Evolutionary conservation across 2,797 vertebrate species (phyloP), one percentile per base, ranked within the genome.

Genomic region (Alca torda): DNA sequence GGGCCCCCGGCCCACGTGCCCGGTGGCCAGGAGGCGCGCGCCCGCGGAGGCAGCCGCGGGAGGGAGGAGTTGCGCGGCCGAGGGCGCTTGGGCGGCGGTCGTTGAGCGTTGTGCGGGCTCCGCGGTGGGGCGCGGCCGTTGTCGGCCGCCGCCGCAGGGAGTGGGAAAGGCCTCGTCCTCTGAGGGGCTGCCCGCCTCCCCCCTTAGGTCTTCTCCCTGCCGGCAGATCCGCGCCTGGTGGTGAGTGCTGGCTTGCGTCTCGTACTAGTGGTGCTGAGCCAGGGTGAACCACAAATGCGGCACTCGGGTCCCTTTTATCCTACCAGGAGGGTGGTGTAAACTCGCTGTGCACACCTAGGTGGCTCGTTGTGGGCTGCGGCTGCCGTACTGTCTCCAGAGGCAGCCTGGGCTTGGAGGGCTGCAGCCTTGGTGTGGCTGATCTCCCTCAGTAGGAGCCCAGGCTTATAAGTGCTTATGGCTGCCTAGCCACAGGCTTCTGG

Each of bases 201-300:
- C 30, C 10, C 41, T 2, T 1, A 0, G 18, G 51, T 18, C 26
- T 25, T 15, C 61, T 10, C 7, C 30, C 24, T 3, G 25, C n/a
- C 4, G 8, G 30, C 33, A 31, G 24, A 1, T 4, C 37, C 1
- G 21, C 3, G 18, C 41, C 35, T 5, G 31, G 9, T 4, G 19
- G 11, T 6, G 11, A 21, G 51, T 1, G 12, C 9, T 2, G 6
- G 3, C 3, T 6, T 37, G 31, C 7, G 41, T 1, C 33, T 14
- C 0, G 0, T 11, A 2, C 6, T 5, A 4, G 33, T 4, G 26
- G 14, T 50, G 48, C 1, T 3, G 16, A n/a, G 24, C 18, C 14
- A 9, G 23, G 10, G 35, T 13, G 59, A 76, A 3, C n/a, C 28
- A 1, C 23, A 10, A 5, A 4, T 2, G 54, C 20, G 37, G 35